A percentile compares a stretch with the other conserved stretches of the same genome.
Evolutionary conservation across 23 tunicate genomes (phyloP).

Genomic region (Styela clava): DNA sequence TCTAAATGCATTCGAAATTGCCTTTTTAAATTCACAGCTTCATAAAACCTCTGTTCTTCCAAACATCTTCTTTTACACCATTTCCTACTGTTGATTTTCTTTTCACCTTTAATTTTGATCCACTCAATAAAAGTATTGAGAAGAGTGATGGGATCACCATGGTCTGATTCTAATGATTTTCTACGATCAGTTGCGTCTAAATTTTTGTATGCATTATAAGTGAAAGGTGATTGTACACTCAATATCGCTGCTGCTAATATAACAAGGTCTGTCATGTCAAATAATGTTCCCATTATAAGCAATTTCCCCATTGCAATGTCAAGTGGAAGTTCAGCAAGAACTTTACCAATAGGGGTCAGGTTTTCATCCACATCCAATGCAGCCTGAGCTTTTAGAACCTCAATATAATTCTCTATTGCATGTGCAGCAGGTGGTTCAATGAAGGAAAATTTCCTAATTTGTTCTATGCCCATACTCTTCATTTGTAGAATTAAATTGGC

Average conservation of each 20-base stretch:
- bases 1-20: slow-evolving; percentile 75
- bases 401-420: slow-evolving; percentile 73
- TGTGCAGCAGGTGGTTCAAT: slow-evolving; percentile 88
- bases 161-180: slow-evolving; percentile 82
- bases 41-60: slow-evolving; percentile 97
- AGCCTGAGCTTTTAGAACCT: slow-evolving; percentile 66
- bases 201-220: slow-evolving; percentile 84
- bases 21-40: slow-evolving; percentile 82
- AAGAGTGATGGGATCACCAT: slow-evolving; percentile 94
- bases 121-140: slow-evolving; percentile 87
- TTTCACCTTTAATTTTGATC: slow-evolving; percentile 86
- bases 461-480: slow-evolving; percentile 86
- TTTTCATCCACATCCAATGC: slow-evolving; percentile 72
- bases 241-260: slow-evolving; percentile 76
- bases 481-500: slow-evolving; percentile 92
- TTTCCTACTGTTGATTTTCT: slow-evolving; percentile 51
- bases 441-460: slow-evolving; percentile 71
- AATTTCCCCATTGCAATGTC: slow-evolving; percentile 92
- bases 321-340: slow-evolving; percentile 91
- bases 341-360: slow-evolving; percentile 88
- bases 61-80: slow-evolving; percentile 95
- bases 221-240: slow-evolving; percentile 91
- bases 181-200: slow-evolving; percentile 73
- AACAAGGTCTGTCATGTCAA: slow-evolving; percentile 86
- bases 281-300: slow-evolving; percentile 94